phyloP scores from a whole-genome alignment of 2,113 vertebrate genomes.

The Phalacrocorax brasilianus region DNA sequence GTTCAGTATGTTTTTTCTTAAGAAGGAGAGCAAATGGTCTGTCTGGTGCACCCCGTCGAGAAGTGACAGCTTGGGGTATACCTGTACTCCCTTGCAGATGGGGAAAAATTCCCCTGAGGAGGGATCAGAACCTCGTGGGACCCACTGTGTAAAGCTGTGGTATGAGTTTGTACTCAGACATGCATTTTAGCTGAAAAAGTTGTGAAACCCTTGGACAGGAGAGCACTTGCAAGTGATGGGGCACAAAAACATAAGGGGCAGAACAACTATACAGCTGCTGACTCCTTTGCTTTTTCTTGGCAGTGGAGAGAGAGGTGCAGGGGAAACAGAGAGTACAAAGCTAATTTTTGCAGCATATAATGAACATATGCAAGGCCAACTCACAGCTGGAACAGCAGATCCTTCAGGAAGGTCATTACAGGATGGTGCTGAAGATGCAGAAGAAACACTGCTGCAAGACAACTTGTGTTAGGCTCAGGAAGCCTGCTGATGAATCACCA shows the following conservation, averaged over 20 bases:
- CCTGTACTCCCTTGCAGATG: neutral
- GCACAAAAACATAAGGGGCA: neutral
- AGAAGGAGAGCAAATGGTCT: neutral
- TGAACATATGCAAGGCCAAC: conserved; percentile 76
- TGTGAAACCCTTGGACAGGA: neutral
- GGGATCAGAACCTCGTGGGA: neutral
- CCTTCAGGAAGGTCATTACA: conserved; percentile 70
- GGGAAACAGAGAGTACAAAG: conserved; percentile 80
- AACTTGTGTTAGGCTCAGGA: neutral
- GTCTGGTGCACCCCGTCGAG: neutral
- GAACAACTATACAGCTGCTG: neutral
- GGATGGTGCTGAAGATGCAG: neutral
- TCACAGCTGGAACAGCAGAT: conserved; percentile 77
- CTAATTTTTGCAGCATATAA: conserved; percentile 74
- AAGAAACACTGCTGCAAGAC: neutral
- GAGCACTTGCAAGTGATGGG: neutral
- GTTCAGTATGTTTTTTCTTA: neutral
- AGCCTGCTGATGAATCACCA: neutral
- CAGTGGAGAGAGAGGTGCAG: conserved; percentile 81
- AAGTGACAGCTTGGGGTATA: neutral
- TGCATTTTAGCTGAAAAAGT: neutral
- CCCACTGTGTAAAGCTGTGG: neutral
- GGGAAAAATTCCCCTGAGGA: neutral
- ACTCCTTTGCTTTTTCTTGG: conserved; percentile 3
- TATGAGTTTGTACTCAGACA: neutral